These are phyloP conservation scores for Trididemnum miniatum DNA, from an alignment of 23 tunicate genomes.

Conservation along the genomic window DNA sequence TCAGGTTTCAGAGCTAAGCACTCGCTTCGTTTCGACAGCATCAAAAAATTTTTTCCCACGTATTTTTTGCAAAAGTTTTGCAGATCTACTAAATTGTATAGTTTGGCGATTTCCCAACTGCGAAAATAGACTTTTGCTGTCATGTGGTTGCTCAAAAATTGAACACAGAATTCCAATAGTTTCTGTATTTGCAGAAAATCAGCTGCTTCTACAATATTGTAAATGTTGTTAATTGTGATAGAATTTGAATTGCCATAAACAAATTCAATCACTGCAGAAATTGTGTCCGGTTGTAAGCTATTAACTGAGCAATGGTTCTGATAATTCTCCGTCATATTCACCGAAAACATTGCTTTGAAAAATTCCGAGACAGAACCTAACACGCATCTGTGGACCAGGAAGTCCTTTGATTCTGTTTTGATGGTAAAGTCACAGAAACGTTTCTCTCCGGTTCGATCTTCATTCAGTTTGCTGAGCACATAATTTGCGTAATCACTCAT, in stretches of 20 bases:
- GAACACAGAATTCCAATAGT: neutral
- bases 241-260: neutral
- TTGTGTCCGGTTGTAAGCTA: neutral
- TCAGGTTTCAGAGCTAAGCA: neutral
- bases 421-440: too few relatives aligned
- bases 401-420: neutral
- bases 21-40: constrained; percentile 4
- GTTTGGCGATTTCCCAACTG: neutral
- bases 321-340: neutral
- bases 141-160: neutral
- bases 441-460: too few relatives aligned
- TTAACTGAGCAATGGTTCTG: neutral
- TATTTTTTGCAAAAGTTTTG: neutral
- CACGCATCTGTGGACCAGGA: neutral
- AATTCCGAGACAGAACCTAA: neutral
- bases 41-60: neutral
- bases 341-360: neutral
- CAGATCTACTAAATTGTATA: neutral
- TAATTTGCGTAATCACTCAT: too few relatives aligned
- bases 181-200: neutral
- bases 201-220: neutral
- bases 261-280: neutral
- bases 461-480: too few relatives aligned
- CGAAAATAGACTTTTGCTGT: neutral
- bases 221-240: neutral